phyloP scores from a whole-genome alignment of 2,113 vertebrate species.

The Poicephalus meyeri region DNA sequence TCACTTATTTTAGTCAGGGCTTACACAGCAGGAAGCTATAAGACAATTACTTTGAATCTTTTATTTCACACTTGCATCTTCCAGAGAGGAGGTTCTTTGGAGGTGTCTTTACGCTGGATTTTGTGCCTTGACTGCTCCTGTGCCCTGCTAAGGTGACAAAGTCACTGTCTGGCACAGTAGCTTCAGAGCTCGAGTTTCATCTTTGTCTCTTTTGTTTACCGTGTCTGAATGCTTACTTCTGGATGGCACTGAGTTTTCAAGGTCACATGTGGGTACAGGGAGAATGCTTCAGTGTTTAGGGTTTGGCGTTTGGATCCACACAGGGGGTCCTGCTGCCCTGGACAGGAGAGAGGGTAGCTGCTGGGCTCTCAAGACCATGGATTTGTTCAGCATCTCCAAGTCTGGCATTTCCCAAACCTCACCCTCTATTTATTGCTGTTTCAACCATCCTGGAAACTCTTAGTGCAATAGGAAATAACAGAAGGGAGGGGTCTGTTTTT shows the following conservation, averaged over 20 bases:
- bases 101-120: neutral
- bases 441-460: slow-evolving; percentile 55
- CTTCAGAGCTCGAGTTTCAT: neutral
- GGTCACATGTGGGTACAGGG: neutral
- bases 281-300: neutral
- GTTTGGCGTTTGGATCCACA: neutral
- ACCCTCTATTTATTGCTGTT: slow-evolving; percentile 31
- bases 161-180: neutral
- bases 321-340: neutral
- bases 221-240: neutral
- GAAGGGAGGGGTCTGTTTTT: slow-evolving; percentile 33
- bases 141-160: neutral
- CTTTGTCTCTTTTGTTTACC: neutral
- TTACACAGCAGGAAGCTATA: neutral
- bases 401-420: slow-evolving; percentile 42
- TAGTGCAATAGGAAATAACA: slow-evolving; percentile 43
- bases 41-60: neutral
- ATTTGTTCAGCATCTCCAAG: neutral
- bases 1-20: neutral
- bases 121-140: neutral
- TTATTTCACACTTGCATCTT: neutral
- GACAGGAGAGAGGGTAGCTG: neutral
- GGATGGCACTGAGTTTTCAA: neutral
- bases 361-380: rapidly evolving
- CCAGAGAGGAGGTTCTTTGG: neutral